These are phyloP conservation scores for Anisognathus igniventris DNA, from an alignment of 2,797 vertebrate genomes.

Conservation along the genomic window DNA sequence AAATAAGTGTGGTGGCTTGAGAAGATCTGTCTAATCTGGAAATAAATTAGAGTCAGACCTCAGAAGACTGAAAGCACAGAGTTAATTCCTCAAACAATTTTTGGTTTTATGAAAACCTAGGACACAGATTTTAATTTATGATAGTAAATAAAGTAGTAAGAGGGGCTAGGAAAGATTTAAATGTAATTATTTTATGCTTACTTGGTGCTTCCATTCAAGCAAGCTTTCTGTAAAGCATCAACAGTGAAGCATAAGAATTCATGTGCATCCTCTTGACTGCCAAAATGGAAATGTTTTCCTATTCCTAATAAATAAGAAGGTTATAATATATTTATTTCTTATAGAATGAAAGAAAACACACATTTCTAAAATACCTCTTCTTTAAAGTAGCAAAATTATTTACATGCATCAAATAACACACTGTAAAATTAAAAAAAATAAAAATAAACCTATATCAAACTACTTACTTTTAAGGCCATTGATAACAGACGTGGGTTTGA, in stretches of 20 bases:
- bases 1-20: slow-evolving; percentile 92
- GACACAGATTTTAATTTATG: neutral
- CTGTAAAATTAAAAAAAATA: neutral
- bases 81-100: neutral
- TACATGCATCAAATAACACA: neutral
- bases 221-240: slow-evolving; percentile 98
- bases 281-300: slow-evolving; percentile 94
- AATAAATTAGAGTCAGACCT: neutral
- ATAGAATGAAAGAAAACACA: neutral
- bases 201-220: slow-evolving; percentile 89
- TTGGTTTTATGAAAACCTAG: neutral
- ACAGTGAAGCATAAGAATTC: slow-evolving; percentile 96
- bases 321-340: neutral
- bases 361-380: neutral
- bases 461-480: slow-evolving; percentile 94
- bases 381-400: neutral
- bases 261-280: slow-evolving; percentile 96
- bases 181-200: slow-evolving; percentile 69
- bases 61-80: neutral
- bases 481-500: slow-evolving; percentile 92
- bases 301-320: slow-evolving; percentile 79
- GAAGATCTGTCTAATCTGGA: slow-evolving; percentile 92
- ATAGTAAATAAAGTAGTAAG: neutral
- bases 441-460: neutral
- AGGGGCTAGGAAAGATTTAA: neutral